These are phyloP conservation scores for Ophioderma brevispina DNA, from an alignment of 35 echinoderm and acorn worm genomes.

Conservation along the genomic window DNA sequence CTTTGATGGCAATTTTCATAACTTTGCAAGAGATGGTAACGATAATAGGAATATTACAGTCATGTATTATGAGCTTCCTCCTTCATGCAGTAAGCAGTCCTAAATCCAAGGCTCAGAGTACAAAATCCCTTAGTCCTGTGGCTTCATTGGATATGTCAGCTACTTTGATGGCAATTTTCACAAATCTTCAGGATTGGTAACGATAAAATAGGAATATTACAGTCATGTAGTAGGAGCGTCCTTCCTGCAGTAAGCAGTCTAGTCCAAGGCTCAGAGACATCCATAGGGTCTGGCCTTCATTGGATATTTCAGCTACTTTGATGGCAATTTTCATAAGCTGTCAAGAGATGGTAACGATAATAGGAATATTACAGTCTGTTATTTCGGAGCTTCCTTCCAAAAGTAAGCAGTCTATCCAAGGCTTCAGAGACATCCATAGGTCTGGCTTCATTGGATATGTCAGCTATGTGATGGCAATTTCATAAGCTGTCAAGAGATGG, in stretches of 20 bases:
- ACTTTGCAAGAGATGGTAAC: no score
- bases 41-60: no score
- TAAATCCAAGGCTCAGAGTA: no score
- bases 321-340: constrained; percentile 94
- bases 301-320: constrained; percentile 97
- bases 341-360: background rate
- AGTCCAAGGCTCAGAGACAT: constrained; percentile 95
- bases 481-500: no score
- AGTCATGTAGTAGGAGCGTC: no score
- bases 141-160: no score
- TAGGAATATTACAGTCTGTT: background rate
- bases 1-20: no score
- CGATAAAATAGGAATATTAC: no score
- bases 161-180: no score
- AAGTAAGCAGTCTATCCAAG: constrained; percentile 94
- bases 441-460: constrained; percentile 96
- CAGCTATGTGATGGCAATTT: constrained; percentile 94
- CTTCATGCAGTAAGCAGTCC: constrained; percentile 87
- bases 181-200: no score
- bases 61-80: no score
- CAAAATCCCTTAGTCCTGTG: no score
- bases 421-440: constrained; percentile 97
- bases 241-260: constrained; percentile 87
- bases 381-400: constrained; percentile 19
- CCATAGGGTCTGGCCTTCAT: constrained; percentile 93